Evolutionary conservation across 2,888 invertebrate genomes (phyloP).

Genomic region (Brachyopa scutellaris): DNA sequence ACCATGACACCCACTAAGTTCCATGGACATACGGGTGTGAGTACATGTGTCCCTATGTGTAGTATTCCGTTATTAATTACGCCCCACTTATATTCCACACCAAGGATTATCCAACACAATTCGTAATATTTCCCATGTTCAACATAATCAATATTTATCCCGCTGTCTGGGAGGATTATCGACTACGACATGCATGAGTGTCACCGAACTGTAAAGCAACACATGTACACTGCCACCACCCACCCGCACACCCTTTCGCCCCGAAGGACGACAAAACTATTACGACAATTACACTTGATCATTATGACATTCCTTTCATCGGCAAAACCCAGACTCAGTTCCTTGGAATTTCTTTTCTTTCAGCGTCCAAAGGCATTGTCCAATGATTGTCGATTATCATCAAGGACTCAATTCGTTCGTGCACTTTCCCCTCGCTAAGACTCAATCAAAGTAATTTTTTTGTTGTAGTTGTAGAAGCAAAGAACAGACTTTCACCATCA

Average conservation of each 20-base stretch:
- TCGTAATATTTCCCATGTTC: conserved; percentile 51
- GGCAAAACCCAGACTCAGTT: conserved; percentile 32
- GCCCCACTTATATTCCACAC: conserved; percentile 41
- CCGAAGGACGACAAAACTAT: conserved; percentile 42
- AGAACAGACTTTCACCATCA: conserved; percentile 30
- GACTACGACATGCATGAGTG: conserved; percentile 47
- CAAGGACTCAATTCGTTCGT: conserved; percentile 66
- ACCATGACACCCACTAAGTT: conserved; percentile 34
- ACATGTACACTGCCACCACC: conserved; percentile 11
- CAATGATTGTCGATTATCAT: conserved; percentile 66
- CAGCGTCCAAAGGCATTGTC: conserved; percentile 53
- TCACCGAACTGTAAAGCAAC: conserved; percentile 38
- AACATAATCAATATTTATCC: conserved; percentile 60
- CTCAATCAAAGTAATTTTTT: conserved; percentile 34
- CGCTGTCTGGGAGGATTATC: conserved; percentile 63
- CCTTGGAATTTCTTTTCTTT: conserved; percentile 35
- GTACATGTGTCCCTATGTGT: conserved; percentile 9
- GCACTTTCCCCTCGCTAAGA: conserved; percentile 35
- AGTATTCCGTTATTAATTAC: conserved; percentile 63
- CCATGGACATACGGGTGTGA: too few species aligned
- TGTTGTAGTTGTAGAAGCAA: background rate
- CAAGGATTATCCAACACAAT: conserved; percentile 54
- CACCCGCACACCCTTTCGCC: too few species aligned
- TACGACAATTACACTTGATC: conserved; percentile 65
- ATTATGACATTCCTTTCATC: conserved; percentile 54